These are phyloP conservation scores for Apocheima hispidaria DNA, from an alignment of 2,888 invertebrate species.

Conservation along the genomic window DNA sequence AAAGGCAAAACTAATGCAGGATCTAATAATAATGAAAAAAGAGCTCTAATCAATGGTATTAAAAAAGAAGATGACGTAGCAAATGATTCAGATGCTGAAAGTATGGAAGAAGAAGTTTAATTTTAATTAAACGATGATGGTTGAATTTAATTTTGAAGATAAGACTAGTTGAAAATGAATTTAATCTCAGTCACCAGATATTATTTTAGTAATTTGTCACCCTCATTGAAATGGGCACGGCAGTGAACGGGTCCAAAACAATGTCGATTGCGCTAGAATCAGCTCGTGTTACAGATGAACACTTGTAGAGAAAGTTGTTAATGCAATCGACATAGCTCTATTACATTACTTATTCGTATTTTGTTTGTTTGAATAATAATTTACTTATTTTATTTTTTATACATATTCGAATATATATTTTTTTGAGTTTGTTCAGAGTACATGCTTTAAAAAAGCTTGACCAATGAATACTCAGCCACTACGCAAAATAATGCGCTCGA, in stretches of 20 bases:
- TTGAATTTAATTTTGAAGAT: constrained; percentile 10
- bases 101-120: constrained; percentile 25
- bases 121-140: neutral
- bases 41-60: constrained; percentile 4
- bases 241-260: neutral
- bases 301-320: neutral
- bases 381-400: constrained; percentile 3
- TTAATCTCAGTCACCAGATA: neutral
- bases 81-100: constrained; percentile 11
- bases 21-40: neutral
- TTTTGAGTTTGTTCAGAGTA: neutral
- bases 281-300: neutral
- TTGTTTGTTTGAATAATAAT: constrained; percentile 5
- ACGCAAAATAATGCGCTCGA: neutral
- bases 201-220: neutral
- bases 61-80: constrained; percentile 2
- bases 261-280: neutral
- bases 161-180: constrained; percentile 1
- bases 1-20: constrained; percentile 2
- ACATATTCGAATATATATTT: neutral
- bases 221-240: neutral
- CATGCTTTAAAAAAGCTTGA: constrained; percentile 2
- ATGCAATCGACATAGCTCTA: neutral
- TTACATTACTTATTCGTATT: neutral
- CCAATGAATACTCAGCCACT: constrained; percentile 2